phyloP scores from a whole-genome alignment of 2,888 invertebrate genomes.

The Orthonevra nobilis region DNA sequence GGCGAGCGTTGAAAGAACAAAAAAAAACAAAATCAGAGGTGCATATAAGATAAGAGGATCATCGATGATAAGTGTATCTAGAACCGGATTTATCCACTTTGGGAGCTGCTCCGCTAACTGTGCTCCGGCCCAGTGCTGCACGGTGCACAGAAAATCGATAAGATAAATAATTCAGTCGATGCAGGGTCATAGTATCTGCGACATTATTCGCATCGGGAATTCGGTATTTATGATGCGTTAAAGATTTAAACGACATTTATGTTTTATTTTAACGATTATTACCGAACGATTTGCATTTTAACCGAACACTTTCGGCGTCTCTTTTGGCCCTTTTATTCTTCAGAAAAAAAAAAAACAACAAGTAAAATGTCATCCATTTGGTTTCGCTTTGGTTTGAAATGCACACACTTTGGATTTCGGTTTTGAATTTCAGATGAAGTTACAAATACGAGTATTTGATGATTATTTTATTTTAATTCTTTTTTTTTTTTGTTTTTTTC shows the following conservation, averaged over 20 bases:
- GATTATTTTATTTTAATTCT: too few species aligned
- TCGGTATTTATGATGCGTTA: constrained; percentile 43
- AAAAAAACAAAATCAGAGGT: constrained; percentile 25
- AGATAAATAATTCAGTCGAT: constrained; percentile 39
- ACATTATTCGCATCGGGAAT: constrained; percentile 36
- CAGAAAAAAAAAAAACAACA: neutral
- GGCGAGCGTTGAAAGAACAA: neutral
- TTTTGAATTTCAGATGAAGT: constrained; percentile 17
- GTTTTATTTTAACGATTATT: constrained; percentile 54
- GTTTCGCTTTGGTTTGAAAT: neutral
- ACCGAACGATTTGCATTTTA: constrained; percentile 48
- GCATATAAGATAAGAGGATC: constrained; percentile 61
- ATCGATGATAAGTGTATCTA: constrained; percentile 53
- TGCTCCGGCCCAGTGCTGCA: neutral
- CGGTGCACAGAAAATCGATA: constrained; percentile 22
- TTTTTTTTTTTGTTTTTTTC: neutral
- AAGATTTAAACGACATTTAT: constrained; percentile 51
- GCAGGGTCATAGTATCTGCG: neutral
- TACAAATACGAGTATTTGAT: constrained; percentile 15
- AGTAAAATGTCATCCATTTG: neutral
- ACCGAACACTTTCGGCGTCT: constrained; percentile 27
- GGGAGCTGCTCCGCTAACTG: constrained; percentile 22
- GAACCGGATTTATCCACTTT: constrained; percentile 45
- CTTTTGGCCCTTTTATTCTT: neutral
- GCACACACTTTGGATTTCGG: neutral